These are phyloP conservation scores for Egretta garzetta DNA, from an alignment of 2,113 vertebrate genomes.

Conservation along the genomic window DNA sequence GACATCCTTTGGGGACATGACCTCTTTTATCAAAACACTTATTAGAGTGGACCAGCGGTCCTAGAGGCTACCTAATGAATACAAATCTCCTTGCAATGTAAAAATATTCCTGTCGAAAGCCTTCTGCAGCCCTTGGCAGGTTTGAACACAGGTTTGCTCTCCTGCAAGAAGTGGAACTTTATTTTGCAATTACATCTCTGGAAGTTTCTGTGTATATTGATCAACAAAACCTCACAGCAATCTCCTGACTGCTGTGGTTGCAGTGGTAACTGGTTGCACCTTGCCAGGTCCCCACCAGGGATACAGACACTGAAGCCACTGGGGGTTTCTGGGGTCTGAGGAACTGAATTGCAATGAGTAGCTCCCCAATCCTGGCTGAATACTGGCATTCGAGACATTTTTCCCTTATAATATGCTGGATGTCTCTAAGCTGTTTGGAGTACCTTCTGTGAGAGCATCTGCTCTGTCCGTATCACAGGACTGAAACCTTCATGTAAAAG, in stretches of 20 bases:
- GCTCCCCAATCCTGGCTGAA: neutral
- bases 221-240: neutral
- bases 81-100: neutral
- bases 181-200: neutral
- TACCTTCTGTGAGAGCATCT: neutral
- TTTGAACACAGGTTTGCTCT: neutral
- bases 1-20: neutral
- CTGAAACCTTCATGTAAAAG: neutral
- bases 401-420: neutral
- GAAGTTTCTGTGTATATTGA: neutral
- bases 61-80: neutral
- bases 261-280: neutral
- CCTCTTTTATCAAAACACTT: conserved; percentile 33
- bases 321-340: neutral
- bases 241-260: too few relatives aligned
- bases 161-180: neutral
- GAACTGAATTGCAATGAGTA: neutral
- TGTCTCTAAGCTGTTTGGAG: neutral
- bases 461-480: neutral
- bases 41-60: neutral
- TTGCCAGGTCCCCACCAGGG: neutral
- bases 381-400: neutral
- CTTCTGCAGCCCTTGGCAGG: fast-evolving
- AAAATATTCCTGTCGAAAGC: neutral
- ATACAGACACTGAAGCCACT: neutral